Base-by-base conservation (phyloP, 2,797 vertebrate genomes). In the Coregonus sp. region DNA sequence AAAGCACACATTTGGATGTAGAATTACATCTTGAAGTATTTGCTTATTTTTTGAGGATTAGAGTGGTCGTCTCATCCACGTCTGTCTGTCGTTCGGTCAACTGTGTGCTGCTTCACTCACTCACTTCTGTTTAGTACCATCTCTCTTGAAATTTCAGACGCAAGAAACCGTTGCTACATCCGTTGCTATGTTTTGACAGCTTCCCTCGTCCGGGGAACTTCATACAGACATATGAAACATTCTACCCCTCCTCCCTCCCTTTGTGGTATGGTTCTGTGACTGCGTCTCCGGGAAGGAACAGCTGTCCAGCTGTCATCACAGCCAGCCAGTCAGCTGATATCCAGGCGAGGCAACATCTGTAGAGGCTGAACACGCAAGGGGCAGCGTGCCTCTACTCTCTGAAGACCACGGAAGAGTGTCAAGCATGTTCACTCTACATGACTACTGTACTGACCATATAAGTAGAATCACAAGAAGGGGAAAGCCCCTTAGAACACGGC, bases 221-320 rank as follows among this genome's bases (percentile, higher is more conserved):
- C 86, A 86, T 88, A 89, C 85, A 86, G 87, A 90, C 90, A 89
- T 89, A 92, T 86, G 85, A 91, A 90, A 91, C 86, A 88, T 84
- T 76, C 56, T 20, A 14, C 75, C 76, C 78, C 35, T 78, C 11
- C 75, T 74, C 78, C 25, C 80, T 75, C 16, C 76, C 82, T 65
- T 20, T 56, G 31, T 85, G 87, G 84, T 89, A 93, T 91, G 90
- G 89, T 94, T 92, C 92, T 82, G 85, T 92, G 91, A 82, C 86
- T 92, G 87, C 89, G 83, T 93, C 91, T 91, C 91, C 88, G 90
- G 87, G 85, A 94, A 95, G 88, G 84, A 94, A 95, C 94, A 95
- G 92, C 94, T 94, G 94, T 93, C 94, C 94, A 94, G 92, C 94
- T 95, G 94, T 95, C 94, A 94, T 78, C 70, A 78, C 89, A 93